Base-by-base conservation (phyloP, 2,888 invertebrate genomes). In the Seira musarum region DNA sequence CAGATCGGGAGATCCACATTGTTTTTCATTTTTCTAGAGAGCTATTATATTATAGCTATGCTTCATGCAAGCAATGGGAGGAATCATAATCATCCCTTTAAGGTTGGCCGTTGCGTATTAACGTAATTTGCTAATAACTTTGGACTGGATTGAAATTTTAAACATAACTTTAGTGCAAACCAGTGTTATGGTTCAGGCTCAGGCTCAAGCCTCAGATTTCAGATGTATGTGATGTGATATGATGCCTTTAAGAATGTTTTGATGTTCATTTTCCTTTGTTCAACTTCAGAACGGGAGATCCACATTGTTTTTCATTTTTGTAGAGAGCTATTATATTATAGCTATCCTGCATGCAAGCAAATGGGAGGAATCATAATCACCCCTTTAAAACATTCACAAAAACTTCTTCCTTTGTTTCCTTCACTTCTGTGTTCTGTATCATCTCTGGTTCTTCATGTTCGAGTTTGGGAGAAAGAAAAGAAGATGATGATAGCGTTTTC, bases 161-260 rank as follows among this genome's bases (percentile, higher is more conserved):
- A n/a, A n/a, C n/a, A n/a, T n/a, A n/a, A n/a, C n/a, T n/a, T n/a
- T n/a, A n/a, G n/a, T n/a, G n/a, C n/a, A 80, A 80, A 80, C 70
- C 75, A 75, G 70, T 70, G 80, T 69, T 57, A 57, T 57, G 57
- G 57, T 57, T 17, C n/a, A 57, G n/a, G n/a, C 6, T 40, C 5
- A 57, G n/a, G n/a, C n/a, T n/a, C n/a, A n/a, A n/a, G n/a, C n/a
- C n/a, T n/a, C n/a, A n/a, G n/a, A n/a, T n/a, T n/a, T n/a, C n/a
- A n/a, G n/a, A n/a, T n/a, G n/a, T n/a, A n/a, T n/a, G n/a, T n/a
- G n/a, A n/a, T n/a, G n/a, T n/a, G n/a, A n/a, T n/a, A n/a, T n/a
- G n/a, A 57, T 5, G 57, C 57, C 57, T 57, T n/a, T 57, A 8
- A 57, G 57, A 40, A 57, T 57, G 57, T 6, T 57, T n/a, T 57